phyloP scores from a whole-genome alignment of 64 coral and sea anemone genomes.

The Actinia tenebrosa region DNA sequence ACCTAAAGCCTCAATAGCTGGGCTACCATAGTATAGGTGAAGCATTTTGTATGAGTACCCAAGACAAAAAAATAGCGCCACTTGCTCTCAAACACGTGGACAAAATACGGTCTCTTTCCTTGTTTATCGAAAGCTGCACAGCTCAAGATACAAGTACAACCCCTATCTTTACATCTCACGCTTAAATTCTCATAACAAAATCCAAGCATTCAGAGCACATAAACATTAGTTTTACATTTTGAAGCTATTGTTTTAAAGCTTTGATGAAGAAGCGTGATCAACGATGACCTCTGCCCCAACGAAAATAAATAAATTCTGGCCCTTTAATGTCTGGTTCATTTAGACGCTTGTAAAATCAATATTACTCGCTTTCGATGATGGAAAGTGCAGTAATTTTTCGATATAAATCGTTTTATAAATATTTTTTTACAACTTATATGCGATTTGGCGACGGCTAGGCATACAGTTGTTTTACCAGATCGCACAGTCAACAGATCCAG shows the following conservation, averaged over 20 bases:
- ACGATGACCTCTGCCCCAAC: not conserved
- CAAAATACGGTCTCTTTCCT: too few species aligned
- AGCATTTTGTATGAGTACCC: not conserved
- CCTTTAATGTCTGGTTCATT: not conserved
- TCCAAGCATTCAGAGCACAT: not conserved
- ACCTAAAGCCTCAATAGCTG: not conserved
- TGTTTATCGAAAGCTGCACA: not conserved
- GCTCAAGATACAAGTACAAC: not conserved
- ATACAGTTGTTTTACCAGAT: not conserved
- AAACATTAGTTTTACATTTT: not conserved
- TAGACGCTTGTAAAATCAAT: not conserved
- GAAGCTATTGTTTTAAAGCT: not conserved
- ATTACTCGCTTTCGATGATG: not conserved
- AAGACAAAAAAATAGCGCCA: not conserved
- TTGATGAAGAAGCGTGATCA: not conserved
- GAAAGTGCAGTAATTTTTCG: not conserved
- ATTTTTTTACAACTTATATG: not conserved
- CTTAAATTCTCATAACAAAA: not conserved
- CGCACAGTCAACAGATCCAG: too few species aligned
- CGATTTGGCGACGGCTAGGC: not conserved
- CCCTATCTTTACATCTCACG: not conserved
- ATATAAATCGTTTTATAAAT: not conserved
- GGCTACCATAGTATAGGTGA: not conserved
- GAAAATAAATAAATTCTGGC: not conserved
- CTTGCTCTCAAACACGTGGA: not conserved